Conservation (phyloP, 2,888 invertebrate genomes). For the Chymomyza amoena region DNA sequence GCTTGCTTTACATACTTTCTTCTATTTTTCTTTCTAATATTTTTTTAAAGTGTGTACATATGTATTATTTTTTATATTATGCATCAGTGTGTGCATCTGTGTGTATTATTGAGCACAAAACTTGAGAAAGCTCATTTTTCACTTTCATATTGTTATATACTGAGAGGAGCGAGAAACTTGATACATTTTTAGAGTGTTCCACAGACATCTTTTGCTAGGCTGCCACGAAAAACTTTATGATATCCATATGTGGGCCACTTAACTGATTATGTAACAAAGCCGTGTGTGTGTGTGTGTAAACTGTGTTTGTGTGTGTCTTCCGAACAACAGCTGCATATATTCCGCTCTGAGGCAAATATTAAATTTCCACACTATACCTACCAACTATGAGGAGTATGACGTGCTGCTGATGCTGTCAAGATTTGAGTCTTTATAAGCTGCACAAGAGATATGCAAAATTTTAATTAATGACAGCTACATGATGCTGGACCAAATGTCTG, state of each 20-base stretch:
- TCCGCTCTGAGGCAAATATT: slow-evolving; percentile 42
- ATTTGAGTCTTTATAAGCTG: slow-evolving; percentile 5
- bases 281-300: slow-evolving; percentile 1
- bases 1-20: not conserved
- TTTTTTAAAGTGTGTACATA: not conserved
- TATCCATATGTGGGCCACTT: slow-evolving; percentile 45
- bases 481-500: slow-evolving; percentile 15
- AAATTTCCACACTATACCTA: slow-evolving; percentile 27
- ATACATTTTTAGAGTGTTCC: not conserved
- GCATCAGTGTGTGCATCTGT: slow-evolving; percentile 15
- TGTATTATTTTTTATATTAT: too few species aligned
- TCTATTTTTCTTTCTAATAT: not conserved
- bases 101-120: slow-evolving; percentile 49
- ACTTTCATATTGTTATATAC: slow-evolving; percentile 60
- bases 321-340: slow-evolving; percentile 35
- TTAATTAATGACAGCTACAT: slow-evolving; percentile 62
- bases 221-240: not conserved
- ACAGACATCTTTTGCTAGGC: not conserved
- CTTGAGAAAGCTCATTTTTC: slow-evolving; percentile 65
- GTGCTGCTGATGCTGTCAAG: slow-evolving; percentile 22
- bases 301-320: slow-evolving; percentile 19
- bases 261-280: slow-evolving; percentile 64
- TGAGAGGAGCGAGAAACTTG: slow-evolving; percentile 8
- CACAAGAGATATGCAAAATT: slow-evolving; percentile 47
- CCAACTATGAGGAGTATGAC: not conserved